Evolutionary conservation across 2,797 vertebrate species (phyloP), one percentile per base, ranked within the genome.

Genomic region (Sarcophilus harrisii): DNA sequence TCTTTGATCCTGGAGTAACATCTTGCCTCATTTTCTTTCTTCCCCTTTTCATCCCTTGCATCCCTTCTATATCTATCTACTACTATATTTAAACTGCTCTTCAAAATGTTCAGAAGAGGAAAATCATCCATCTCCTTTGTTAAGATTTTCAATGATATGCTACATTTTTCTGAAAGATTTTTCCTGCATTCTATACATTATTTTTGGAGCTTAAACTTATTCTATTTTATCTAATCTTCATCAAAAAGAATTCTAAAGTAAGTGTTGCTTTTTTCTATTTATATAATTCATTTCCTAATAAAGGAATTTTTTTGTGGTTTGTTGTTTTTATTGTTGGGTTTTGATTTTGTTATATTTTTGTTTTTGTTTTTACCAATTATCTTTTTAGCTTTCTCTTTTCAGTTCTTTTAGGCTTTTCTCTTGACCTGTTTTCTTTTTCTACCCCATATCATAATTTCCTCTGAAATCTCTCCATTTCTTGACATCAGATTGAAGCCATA

Each of bases 101-200:
- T n/a, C 38, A 58, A 45, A 73, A 38, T 29, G 52, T 87, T 58
- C 66, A 38, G 55, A 45, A 81, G 94, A 93, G 32, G 55, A 55
- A 32, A n/a, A 66, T 0, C 9, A 62, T 6, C 14, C 24, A 57
- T 38, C 90, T 5, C 16, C 92, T 91, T 73, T 93, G 8, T 29
- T 24, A 93, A 95, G 55, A 91, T 29, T 90, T 96, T 30, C 8
- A 60, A 8, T 90, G 45, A 30, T 92, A 62, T 66, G 16, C 32
- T 0, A 14, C 94, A n/a, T 81, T n/a, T 89, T 96, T 55, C 14
- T 81, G 93, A 95, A 91, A 59, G 24, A 4, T 91, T 73, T 62
- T 81, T 38, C 38, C 58, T 38, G 87, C 0, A 52, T 94, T 30
- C 1, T 30, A 58, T 92, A 92, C 55, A 12, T 57, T 91, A 55